These are phyloP conservation scores for Parascotia fuliginaria DNA, from an alignment of 2,888 invertebrate species.

Conservation along the genomic window DNA sequence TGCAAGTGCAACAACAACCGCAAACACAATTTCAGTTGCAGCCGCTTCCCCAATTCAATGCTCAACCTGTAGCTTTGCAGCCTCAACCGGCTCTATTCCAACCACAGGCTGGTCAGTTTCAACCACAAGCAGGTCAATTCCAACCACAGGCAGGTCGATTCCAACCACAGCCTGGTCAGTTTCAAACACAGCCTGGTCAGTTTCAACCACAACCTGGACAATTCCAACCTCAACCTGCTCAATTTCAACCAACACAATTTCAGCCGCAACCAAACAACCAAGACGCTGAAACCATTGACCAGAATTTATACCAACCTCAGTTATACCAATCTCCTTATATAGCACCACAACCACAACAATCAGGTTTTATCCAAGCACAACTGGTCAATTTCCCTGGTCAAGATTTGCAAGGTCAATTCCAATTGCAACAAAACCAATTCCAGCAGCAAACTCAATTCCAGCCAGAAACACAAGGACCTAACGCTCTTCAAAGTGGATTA, in stretches of 20 bases:
- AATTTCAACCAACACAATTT: constrained; percentile 17
- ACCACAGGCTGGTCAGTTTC: constrained; percentile 24
- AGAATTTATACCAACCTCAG: constrained; percentile 28
- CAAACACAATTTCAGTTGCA: constrained; percentile 30
- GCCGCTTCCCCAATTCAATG: constrained; percentile 5
- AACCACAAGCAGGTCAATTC: constrained; percentile 22
- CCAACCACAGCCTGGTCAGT: constrained; percentile 29
- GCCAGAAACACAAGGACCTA: constrained; percentile 48
- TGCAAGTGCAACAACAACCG: constrained; percentile 5
- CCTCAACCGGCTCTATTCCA: constrained; percentile 46
- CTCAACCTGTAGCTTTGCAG: constrained; percentile 30
- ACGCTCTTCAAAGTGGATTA: constrained; percentile 69
- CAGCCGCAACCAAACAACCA: constrained; percentile 15
- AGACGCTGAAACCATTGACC: constrained; percentile 37
- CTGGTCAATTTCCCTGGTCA: constrained; percentile 47
- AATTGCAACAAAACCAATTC: constrained; percentile 31
- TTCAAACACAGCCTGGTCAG: constrained; percentile 20
- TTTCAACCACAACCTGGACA: constrained; percentile 15
- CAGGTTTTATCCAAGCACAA: constrained; percentile 46
- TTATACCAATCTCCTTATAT: constrained; percentile 38
- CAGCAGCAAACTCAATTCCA: constrained; percentile 36
- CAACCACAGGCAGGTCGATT: constrained; percentile 25
- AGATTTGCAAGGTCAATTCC: constrained; percentile 28
- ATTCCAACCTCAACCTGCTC: constrained; percentile 22
- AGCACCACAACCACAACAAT: constrained; percentile 27